Evolutionary conservation across 2,797 vertebrate genomes (phyloP).

Genomic region (Onychomys arenicola): DNA sequence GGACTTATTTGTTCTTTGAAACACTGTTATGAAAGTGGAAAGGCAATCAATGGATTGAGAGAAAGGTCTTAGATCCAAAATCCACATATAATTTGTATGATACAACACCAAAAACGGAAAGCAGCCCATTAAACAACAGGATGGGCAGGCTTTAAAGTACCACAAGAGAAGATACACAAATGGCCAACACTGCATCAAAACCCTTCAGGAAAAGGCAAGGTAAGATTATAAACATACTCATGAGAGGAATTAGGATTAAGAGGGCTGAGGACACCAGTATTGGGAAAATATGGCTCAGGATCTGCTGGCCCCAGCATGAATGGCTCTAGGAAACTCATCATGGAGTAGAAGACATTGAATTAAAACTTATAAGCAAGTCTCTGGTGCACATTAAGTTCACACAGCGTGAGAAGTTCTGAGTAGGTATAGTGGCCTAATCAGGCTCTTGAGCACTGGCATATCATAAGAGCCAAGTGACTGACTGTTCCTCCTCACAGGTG

Average conservation of each 20-base stretch:
- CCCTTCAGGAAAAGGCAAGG: background rate
- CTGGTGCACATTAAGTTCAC: accelerated
- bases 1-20: background rate
- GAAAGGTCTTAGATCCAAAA: background rate
- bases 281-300: background rate
- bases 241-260: background rate
- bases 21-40: background rate
- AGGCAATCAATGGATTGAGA: background rate
- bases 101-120: background rate
- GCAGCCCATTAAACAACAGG: background rate
- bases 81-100: background rate
- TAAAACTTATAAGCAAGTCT: background rate
- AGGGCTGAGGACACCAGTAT: background rate
- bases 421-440: background rate
- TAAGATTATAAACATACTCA: background rate
- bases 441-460: background rate
- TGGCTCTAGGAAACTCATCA: background rate
- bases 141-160: background rate
- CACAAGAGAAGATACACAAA: background rate
- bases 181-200: background rate
- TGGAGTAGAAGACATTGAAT: background rate
- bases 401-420: accelerated
- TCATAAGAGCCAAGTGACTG: background rate
- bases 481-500: accelerated
- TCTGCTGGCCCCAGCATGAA: background rate